phyloP scores from a whole-genome alignment of 2,113 vertebrate species.

The Speoplatyrhinus poulsoni region DNA sequence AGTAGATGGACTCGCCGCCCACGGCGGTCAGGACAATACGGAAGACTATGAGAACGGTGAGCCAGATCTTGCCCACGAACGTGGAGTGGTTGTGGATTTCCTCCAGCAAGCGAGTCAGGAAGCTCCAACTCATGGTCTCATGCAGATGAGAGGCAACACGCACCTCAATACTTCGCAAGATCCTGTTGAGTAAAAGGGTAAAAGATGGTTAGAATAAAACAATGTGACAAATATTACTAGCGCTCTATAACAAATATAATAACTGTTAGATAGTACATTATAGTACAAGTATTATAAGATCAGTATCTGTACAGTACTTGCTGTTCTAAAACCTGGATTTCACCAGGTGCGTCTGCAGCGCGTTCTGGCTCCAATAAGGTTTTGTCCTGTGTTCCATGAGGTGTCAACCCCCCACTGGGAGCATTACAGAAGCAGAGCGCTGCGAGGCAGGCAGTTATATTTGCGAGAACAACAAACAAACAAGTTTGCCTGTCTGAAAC shows the following conservation, averaged over 20 bases:
- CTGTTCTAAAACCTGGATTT: background rate
- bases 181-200: conserved; percentile 41
- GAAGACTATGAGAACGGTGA: conserved; percentile 89
- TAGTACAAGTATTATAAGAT: background rate
- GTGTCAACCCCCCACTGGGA: too few species aligned
- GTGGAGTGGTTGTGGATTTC: conserved; percentile 98
- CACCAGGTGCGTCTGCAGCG: too few species aligned
- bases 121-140: conserved; percentile 92
- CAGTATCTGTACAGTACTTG: background rate
- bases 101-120: conserved; percentile 92
- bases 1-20: conserved; percentile 94
- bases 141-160: conserved; percentile 21
- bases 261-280: too few species aligned
- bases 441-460: too few species aligned
- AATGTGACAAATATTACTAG: too few species aligned
- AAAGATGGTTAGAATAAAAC: conserved; percentile 9
- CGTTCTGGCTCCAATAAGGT: too few species aligned
- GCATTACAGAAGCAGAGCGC: too few species aligned
- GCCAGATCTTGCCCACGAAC: conserved; percentile 96
- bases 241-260: too few species aligned
- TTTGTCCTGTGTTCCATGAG: too few species aligned
- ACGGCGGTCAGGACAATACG: conserved; percentile 93
- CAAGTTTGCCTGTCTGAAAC: too few species aligned
- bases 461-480: too few species aligned
- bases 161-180: conserved; percentile 25